These are phyloP conservation scores for Corticium candelabrum DNA, from an alignment of 37 sponge, comb jelly and placozoan species.

Conservation along the genomic window DNA sequence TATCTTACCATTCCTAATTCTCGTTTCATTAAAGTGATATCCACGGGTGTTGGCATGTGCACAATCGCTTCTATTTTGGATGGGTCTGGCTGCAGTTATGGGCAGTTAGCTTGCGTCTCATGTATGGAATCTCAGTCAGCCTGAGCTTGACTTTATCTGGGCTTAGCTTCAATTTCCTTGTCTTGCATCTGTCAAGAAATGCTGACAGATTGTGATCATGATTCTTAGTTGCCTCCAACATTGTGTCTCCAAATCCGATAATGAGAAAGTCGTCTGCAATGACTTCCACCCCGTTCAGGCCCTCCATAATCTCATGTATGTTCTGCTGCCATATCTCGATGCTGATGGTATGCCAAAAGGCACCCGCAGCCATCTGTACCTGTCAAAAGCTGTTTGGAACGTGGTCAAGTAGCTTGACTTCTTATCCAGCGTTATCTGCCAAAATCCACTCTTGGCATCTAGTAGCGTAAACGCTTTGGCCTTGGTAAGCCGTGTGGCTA, in stretches of 20 bases:
- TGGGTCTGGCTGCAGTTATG: constrained; percentile 31
- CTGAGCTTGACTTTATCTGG: constrained; percentile 15
- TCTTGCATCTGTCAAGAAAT: neutral
- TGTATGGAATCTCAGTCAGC: constrained; percentile 24
- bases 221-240: constrained; percentile 1
- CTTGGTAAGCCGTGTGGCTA: constrained; percentile 18
- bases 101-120: constrained; percentile 33
- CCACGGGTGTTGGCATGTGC: constrained; percentile 39
- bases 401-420: constrained; percentile 27
- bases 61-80: constrained; percentile 32
- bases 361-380: constrained; percentile 16
- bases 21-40: constrained; percentile 29
- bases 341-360: constrained; percentile 31
- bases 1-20: constrained; percentile 12
- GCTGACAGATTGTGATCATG: constrained; percentile 28
- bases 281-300: constrained; percentile 22
- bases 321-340: constrained; percentile 34
- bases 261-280: constrained; percentile 29
- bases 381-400: constrained; percentile 37
- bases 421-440: constrained; percentile 33
- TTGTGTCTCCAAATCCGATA: constrained; percentile 18
- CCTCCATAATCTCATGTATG: constrained; percentile 25
- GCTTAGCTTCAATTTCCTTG: constrained; percentile 15
- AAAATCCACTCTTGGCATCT: constrained; percentile 33
- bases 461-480: constrained; percentile 30